Conservation (phyloP, 2,113 vertebrate genomes). For the Rhea americana region DNA sequence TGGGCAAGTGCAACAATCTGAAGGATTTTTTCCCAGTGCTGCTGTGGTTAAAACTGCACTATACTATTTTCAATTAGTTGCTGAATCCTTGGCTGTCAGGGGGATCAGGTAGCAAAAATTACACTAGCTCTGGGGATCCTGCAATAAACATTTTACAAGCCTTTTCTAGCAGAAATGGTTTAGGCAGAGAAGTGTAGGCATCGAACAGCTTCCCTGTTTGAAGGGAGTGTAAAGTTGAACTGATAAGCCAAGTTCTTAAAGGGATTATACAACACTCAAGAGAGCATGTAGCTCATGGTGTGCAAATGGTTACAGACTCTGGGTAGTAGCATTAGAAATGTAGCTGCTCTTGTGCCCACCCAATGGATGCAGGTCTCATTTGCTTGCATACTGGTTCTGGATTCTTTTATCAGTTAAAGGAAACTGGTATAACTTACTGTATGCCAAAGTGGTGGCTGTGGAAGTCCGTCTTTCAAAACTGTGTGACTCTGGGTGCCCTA, state of each 20-base stretch:
- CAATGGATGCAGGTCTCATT: not conserved
- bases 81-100: not conserved
- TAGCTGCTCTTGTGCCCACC: not conserved
- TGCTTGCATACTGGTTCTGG: not conserved
- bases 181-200: constrained; percentile 36
- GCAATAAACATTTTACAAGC: constrained; percentile 47
- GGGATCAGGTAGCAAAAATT: not conserved
- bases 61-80: not conserved
- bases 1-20: not conserved
- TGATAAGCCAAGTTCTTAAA: constrained; percentile 60
- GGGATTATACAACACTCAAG: constrained; percentile 24
- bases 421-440: not conserved
- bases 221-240: constrained; percentile 57
- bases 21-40: not conserved
- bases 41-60: not conserved
- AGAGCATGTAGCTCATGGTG: constrained; percentile 18
- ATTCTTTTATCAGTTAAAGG: not conserved
- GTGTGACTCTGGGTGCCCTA: not conserved
- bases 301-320: not conserved
- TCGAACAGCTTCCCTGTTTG: constrained; percentile 62
- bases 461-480: not conserved
- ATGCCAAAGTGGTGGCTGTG: fast-evolving
- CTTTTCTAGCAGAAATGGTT: constrained; percentile 9
- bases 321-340: not conserved
- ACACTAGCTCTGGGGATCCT: not conserved